Percentiles rank a stretch among this genome's conserved stretches.
Evolutionary conservation across 2,797 vertebrate species (phyloP).

Genomic region (Siniperca scherzeri): DNA sequence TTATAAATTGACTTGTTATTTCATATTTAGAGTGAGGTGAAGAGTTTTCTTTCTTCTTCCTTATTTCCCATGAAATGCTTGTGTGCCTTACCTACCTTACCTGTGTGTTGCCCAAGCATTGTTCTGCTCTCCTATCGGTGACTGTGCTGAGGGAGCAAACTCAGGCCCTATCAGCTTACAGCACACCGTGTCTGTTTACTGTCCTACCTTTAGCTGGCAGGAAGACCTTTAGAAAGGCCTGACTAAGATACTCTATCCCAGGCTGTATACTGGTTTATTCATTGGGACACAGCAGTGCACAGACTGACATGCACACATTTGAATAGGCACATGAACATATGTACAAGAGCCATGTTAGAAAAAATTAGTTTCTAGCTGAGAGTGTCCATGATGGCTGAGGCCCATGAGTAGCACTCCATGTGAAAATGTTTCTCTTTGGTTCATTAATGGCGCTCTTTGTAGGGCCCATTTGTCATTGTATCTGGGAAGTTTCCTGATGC

Average conservation of each 20-base stretch:
- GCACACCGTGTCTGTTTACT: slow-evolving; percentile 54
- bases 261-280: slow-evolving; percentile 49
- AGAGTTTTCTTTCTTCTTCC: background rate
- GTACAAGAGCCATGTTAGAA: slow-evolving; percentile 28
- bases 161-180: slow-evolving; percentile 53
- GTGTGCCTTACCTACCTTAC: slow-evolving; percentile 1
- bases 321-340: background rate
- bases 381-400: slow-evolving; percentile 51
- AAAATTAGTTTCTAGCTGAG: slow-evolving; percentile 44
- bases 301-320: slow-evolving; percentile 14
- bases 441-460: slow-evolving; percentile 78
- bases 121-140: slow-evolving; percentile 36
- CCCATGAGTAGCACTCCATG: slow-evolving; percentile 51
- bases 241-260: slow-evolving; percentile 22
- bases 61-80: slow-evolving; percentile 2
- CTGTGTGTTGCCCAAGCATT: slow-evolving; percentile 29
- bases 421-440: slow-evolving; percentile 63
- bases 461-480: slow-evolving; percentile 72
- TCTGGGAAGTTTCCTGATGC: slow-evolving; percentile 75
- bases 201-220: slow-evolving; percentile 43
- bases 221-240: slow-evolving; percentile 32
- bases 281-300: slow-evolving; percentile 9
- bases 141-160: slow-evolving; percentile 22
- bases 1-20: slow-evolving; percentile 14
- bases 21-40: slow-evolving; percentile 8